Base-by-base conservation (phyloP, 2,888 invertebrate genomes). In the Tipula confusa region DNA sequence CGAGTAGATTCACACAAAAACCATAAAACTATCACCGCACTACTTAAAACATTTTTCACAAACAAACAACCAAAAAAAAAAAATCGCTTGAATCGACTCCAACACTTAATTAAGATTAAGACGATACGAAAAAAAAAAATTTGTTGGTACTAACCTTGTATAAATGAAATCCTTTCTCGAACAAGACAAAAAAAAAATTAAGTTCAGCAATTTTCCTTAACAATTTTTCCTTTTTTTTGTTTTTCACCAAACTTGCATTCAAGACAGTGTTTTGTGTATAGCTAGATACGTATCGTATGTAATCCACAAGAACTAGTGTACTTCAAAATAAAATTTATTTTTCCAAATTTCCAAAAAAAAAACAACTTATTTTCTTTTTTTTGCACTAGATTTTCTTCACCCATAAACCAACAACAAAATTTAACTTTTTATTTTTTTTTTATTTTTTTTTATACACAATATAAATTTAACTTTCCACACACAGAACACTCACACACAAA, bases 391-490 rank as follows among this genome's bases (percentile, higher is more conserved):
- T 64, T 64, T 64, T 64, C 24, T 9, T 64, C 9, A 64, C 64
- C 18, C 18, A n/a, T n/a, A 24, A 64, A 64, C 64, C 64, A 64
- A 18, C 64, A 64, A 64, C 64, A 64, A 48, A 48, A 64, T 24
- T 64, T 64, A 64, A 24, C 64, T 64, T 64, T n/a, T 64, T 64
- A 64, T 64, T 64, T 15, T 43, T 15, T 15, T 43, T 43, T 7
- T 43, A 43, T 64, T 64, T 24, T 64, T 64, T 24, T 64, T 64
- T 18, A n/a, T n/a, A n/a, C n/a, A n/a, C n/a, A n/a, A n/a, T n/a
- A n/a, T n/a, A n/a, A n/a, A n/a, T n/a, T 11, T 64, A 64, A 64
- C 64, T 64, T 64, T 64, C 64, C 64, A 64, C 64, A 64, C 64
- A 64, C 64, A 7, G 38, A 38, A 64, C 64, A 64, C 7, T 9